phyloP scores from a whole-genome alignment of 2,113 vertebrate genomes.

The Cisticola juncidis region DNA sequence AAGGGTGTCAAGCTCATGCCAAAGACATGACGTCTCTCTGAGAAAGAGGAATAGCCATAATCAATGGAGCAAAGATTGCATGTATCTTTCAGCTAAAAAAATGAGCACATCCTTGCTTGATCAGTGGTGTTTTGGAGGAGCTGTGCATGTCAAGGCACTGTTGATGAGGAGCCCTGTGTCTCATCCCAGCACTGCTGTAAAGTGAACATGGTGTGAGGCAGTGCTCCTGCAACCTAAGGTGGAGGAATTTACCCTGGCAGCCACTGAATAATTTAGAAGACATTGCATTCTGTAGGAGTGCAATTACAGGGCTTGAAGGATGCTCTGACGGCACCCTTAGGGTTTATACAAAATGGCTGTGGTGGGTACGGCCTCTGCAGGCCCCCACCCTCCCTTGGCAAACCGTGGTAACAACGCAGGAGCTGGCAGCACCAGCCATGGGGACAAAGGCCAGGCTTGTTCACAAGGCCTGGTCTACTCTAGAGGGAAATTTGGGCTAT shows the following conservation, averaged over 20 bases:
- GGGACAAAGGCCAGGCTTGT: neutral
- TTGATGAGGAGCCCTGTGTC: neutral
- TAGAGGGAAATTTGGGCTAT: neutral
- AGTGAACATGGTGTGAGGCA: neutral
- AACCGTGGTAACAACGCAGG: neutral
- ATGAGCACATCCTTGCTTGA: neutral
- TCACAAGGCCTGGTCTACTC: neutral
- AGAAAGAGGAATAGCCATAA: neutral
- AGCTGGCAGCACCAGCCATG: neutral
- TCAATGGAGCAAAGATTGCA: neutral
- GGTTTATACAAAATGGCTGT: neutral
- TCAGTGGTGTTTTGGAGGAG: neutral
- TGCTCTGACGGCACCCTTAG: neutral
- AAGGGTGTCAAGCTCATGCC: neutral
- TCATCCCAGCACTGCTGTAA: neutral
- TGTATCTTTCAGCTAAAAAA: neutral
- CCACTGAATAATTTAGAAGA: neutral
- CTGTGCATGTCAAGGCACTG: neutral
- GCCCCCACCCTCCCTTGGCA: accelerated
- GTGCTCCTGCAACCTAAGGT: accelerated
- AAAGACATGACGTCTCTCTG: neutral
- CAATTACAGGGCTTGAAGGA: neutral
- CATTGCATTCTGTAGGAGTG: neutral
- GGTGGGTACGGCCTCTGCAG: neutral
- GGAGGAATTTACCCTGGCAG: neutral